Base-by-base conservation (phyloP, 1,140 invertebrate species). In the Ceratitis capitata region DNA sequence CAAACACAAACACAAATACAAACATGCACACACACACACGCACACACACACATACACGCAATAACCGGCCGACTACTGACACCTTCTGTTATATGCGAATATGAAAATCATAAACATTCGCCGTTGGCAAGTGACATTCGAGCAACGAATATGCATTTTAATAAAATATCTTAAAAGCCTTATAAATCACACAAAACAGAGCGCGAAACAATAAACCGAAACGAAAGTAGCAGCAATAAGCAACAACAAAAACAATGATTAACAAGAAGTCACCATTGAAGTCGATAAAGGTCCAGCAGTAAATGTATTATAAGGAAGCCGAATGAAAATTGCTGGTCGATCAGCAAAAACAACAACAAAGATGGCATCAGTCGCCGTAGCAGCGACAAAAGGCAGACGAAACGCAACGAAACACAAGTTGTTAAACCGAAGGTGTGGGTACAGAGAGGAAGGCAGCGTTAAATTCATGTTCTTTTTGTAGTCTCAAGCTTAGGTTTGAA, bases 71-170 rank as follows among this genome's bases (percentile, higher is more conserved):
- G 49, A 85, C 69, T 29, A 85, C 74, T 82, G 84, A 82, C 84
- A 85, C 84, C 74, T 82, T 49, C 87, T 89, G 88, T 87, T 86
- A 87, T 88, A 85, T 86, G 83, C 88, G 86, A 87, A 87, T 91
- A 91, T 91, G 90, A 91, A 91, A 91, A 91, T 91, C 90, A 91
- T 91, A 91, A 91, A 91, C 90, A 90, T 90, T 89, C 86, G 88
- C 85, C 86, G 88, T 85, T 87, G 26, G 58, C 89, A 86, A 87
- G 88, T 90, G 90, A 90, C 90, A 91, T 85, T 56, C 85, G 88
- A 91, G 90, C 90, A 91, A 91, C 90, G 90, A 91, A 91, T 91
- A 91, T 91, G 90, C 90, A 91, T 91, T 91, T 91, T 91, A 91
- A 91, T 91, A 91, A 91, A 91, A 91, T 91, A 91, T 90, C 88